Percentiles rank a stretch among this genome's conserved stretches.
Evolutionary conservation across 2,113 vertebrate genomes (phyloP).

Genomic region (Empidonax alnorum): DNA sequence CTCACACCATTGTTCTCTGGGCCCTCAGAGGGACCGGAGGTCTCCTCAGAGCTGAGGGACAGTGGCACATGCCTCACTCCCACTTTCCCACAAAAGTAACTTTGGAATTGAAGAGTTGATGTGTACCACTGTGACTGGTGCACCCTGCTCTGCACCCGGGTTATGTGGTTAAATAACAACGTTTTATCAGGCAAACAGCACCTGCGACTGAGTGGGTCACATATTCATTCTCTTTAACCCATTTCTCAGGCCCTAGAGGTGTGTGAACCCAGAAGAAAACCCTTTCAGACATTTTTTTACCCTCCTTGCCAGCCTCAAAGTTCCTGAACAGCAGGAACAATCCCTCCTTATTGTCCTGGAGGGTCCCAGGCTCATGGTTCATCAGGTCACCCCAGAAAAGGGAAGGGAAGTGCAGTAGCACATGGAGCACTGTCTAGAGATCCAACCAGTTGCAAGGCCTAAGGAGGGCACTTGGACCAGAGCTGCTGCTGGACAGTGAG

Average conservation of each 20-base stretch:
- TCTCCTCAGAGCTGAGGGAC: background rate
- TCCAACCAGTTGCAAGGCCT: background rate
- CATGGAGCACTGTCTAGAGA: background rate
- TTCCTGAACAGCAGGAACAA: background rate
- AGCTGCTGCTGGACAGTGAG: background rate
- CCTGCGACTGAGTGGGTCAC: background rate
- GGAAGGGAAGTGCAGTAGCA: background rate
- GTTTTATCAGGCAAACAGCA: background rate
- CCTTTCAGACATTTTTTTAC: background rate
- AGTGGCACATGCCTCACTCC: background rate
- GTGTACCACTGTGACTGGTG: background rate
- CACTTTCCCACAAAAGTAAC: background rate
- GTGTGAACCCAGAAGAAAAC: background rate
- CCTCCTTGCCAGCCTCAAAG: background rate
- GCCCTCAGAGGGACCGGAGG: background rate
- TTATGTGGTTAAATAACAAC: background rate
- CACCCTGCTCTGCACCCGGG: background rate
- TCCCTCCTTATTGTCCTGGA: background rate
- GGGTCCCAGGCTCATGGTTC: background rate
- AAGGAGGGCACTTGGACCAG: background rate
- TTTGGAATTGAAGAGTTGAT: background rate
- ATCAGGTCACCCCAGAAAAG: background rate
- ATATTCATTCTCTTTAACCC: background rate
- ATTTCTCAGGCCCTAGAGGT: background rate
- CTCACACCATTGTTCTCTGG: background rate